Evolutionary conservation across 2,888 invertebrate genomes (phyloP).

Genomic region (Psylliodes chrysocephalus): DNA sequence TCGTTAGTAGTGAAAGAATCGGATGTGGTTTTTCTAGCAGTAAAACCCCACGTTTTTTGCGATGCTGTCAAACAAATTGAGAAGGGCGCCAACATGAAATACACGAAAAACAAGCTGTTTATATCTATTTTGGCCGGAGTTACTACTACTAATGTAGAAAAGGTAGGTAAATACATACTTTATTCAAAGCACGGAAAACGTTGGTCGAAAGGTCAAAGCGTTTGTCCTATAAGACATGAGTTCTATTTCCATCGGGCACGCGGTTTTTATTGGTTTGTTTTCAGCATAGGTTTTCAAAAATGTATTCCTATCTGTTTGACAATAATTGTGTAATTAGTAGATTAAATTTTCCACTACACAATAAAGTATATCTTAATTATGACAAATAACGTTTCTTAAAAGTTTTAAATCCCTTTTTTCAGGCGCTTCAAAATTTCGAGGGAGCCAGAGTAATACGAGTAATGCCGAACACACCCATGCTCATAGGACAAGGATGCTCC

Average conservation of each 20-base stretch:
- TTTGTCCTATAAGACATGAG: no score
- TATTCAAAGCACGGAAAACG: no score
- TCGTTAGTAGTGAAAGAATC: slow-evolving; percentile 72
- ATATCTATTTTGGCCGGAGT: slow-evolving; percentile 88
- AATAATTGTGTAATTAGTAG: slow-evolving; percentile 3
- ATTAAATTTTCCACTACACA: neutral
- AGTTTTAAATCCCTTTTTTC: no score
- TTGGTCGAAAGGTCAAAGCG: no score
- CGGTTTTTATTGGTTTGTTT: no score
- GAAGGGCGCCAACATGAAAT: slow-evolving; percentile 50
- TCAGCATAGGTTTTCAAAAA: no score
- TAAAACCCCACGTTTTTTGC: slow-evolving; percentile 86
- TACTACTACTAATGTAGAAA: slow-evolving; percentile 70
- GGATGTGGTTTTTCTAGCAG: slow-evolving; percentile 83
- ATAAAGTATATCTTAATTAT: no score
- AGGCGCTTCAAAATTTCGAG: slow-evolving; percentile 52
- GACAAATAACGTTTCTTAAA: neutral
- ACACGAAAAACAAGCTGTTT: slow-evolving; percentile 69
- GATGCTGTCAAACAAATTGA: slow-evolving; percentile 65
- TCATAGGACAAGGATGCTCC: slow-evolving; percentile 77
- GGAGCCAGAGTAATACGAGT: slow-evolving; percentile 72
- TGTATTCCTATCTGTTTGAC: no score
- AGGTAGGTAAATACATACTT: no score
- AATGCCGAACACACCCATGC: slow-evolving; percentile 91
- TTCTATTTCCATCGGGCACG: no score